Percentiles rank a stretch among this genome's conserved stretches.
Evolutionary conservation across 2,888 invertebrate genomes (phyloP).

Genomic region (Augochlorella aurata): DNA sequence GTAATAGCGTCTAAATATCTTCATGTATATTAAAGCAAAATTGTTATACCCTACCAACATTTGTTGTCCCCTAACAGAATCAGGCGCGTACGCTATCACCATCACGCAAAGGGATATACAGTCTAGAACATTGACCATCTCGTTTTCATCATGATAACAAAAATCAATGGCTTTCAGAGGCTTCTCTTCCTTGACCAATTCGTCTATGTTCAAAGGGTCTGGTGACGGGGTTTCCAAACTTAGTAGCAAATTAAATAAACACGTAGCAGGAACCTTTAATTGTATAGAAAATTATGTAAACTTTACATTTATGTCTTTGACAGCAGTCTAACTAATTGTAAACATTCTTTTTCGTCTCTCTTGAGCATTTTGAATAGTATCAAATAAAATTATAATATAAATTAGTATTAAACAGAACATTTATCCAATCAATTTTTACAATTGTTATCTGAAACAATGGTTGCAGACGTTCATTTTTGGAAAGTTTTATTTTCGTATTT

Average conservation of each 20-base stretch:
- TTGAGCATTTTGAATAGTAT: not conserved
- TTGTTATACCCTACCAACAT: slow-evolving; percentile 88
- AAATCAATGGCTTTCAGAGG: slow-evolving; percentile 97
- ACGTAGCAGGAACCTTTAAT: slow-evolving; percentile 92
- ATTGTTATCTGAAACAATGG: too few relatives aligned
- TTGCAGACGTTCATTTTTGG: too few relatives aligned
- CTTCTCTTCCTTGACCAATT: slow-evolving; percentile 94
- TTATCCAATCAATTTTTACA: too few relatives aligned
- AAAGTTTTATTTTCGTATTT: too few relatives aligned
- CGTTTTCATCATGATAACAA: slow-evolving; percentile 99
- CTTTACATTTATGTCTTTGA: not conserved
- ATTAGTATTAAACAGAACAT: too few relatives aligned
- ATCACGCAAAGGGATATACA: slow-evolving; percentile 99
- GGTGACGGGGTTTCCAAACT: slow-evolving; percentile 97
- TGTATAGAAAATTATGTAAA: not conserved
- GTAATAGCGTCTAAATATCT: not conserved
- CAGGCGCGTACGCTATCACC: slow-evolving; percentile 98
- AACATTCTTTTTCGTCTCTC: not conserved
- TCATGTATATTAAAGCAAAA: not conserved
- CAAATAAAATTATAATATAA: not conserved
- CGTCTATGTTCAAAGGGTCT: slow-evolving; percentile 96
- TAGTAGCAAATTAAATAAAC: slow-evolving; percentile 94
- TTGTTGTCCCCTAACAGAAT: slow-evolving; percentile 95
- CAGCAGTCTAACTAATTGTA: not conserved
- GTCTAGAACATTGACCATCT: slow-evolving; percentile 97